A percentile compares a stretch with the other conserved stretches of the same genome.
phyloP scores from a whole-genome alignment of 2,113 vertebrate genomes.

The Gadus macrocephalus region DNA sequence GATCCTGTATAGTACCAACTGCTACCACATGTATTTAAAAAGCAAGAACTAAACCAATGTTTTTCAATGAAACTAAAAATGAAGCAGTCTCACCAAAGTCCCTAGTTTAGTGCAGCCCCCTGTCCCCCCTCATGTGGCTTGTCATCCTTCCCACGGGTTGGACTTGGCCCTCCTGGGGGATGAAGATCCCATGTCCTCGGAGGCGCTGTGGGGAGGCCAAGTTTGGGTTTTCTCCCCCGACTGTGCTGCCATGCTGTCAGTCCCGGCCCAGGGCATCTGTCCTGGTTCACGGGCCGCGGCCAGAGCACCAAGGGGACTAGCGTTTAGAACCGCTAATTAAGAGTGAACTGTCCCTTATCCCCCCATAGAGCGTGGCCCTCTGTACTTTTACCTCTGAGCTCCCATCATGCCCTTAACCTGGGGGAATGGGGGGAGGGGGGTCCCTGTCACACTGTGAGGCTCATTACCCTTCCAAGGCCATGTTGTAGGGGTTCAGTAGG shows the following conservation, averaged over 20 bases:
- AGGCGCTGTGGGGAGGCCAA: constrained; percentile 29
- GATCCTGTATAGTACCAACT: no score
- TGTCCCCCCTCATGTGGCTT: constrained; percentile 11
- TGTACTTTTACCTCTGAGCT: constrained; percentile 48
- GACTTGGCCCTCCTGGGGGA: background rate
- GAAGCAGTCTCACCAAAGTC: constrained; percentile 10
- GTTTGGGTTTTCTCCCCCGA: constrained; percentile 17
- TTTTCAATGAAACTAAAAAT: background rate
- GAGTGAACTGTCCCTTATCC: constrained; percentile 51
- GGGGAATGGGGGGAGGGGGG: constrained; percentile 19
- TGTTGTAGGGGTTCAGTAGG: constrained; percentile 39
- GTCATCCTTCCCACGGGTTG: constrained; percentile 6
- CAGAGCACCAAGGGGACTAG: constrained; percentile 35
- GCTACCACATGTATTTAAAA: no score
- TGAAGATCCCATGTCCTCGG: constrained; percentile 16
- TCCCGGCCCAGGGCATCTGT: constrained; percentile 33
- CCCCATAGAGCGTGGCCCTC: constrained; percentile 38
- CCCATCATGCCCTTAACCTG: constrained; percentile 52
- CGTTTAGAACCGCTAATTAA: constrained; percentile 64
- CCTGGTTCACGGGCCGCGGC: constrained; percentile 33
- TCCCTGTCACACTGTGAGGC: constrained; percentile 63
- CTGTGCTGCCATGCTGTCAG: constrained; percentile 13
- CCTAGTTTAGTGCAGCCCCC: background rate
- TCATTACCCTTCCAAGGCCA: constrained; percentile 71
- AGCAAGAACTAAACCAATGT: no score